Base-by-base conservation (phyloP, 2,888 invertebrate species). In the Elaeidobius kamerunicus region DNA sequence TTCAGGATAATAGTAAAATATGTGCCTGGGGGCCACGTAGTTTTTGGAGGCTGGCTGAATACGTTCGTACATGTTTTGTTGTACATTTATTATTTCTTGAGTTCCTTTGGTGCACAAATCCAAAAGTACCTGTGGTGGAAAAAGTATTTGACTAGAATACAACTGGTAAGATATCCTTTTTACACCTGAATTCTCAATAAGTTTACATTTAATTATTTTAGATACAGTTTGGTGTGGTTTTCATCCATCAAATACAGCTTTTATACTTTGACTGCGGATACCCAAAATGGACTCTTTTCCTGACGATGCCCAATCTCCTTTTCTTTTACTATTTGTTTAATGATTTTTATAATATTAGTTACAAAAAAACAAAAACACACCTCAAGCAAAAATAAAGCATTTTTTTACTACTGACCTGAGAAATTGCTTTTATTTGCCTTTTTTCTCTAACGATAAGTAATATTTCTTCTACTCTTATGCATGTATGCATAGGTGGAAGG, bases 301-400 rank as follows among this genome's bases (percentile, higher is more conserved):
- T 94, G 73, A 93, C 92, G 43, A 80, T 92, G 15, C 86, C 90
- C 7, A 95, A 96, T 74, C 91, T 91, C 7, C 82, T 93, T 45
- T 89, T 96, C 80, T 96, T 96, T 78, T 91, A 93, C 73, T 84
- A 91, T 69, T 81, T 96, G 57, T 96, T 96, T 76, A 84, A 85
- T 55, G 88, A 94, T 67, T 96, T 95, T 77, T 96, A 95, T 74
- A 85, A 85, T 64, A 84, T 87, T 66, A 82, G 88, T 0, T 91
- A 90, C 69, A 34, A 14, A 14, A 18, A 2, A 20, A n/a, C 34
- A 20, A 39, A 39, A 39, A 12, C 11, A 35, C n/a, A n/a, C 1
- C 2, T 12, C 15, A 35, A 35, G 14, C 12, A 12, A 14, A n/a
- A 35, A n/a, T n/a, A n/a, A n/a, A n/a, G n/a, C n/a, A n/a, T n/a